Percentiles rank a stretch among this genome's conserved stretches.
Evolutionary conservation across 2,888 invertebrate species (phyloP).

Genomic region (Pelosia muscerda): DNA sequence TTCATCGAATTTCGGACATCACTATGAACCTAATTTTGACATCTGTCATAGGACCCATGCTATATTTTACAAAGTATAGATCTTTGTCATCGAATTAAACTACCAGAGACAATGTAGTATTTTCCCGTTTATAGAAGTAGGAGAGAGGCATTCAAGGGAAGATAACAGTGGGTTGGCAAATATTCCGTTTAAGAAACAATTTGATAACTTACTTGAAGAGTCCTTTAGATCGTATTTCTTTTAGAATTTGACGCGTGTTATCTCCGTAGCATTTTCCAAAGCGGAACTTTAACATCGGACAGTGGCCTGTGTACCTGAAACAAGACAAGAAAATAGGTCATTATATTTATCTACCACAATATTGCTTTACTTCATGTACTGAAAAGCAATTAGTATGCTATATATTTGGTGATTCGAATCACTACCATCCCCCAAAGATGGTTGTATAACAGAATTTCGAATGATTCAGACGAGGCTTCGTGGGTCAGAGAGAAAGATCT

Average conservation of each 20-base stretch:
- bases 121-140: background rate
- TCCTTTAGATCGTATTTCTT: conserved; percentile 84
- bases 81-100: background rate
- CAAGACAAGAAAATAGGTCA: conserved; percentile 23
- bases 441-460: too few relatives aligned
- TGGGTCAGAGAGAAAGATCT: too few relatives aligned
- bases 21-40: too few relatives aligned
- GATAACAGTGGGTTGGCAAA: background rate
- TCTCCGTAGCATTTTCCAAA: conserved; percentile 91
- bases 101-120: background rate
- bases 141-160: too few relatives aligned
- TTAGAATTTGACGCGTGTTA: conserved; percentile 89
- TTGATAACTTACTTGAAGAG: conserved; percentile 73
- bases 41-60: too few relatives aligned
- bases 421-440: too few relatives aligned
- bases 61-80: too few relatives aligned
- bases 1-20: too few relatives aligned
- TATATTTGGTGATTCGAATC: too few relatives aligned
- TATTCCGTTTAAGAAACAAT: background rate
- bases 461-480: too few relatives aligned
- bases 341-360: background rate
- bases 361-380: too few relatives aligned
- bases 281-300: conserved; percentile 90
- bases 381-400: too few relatives aligned
- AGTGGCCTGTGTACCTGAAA: conserved; percentile 90